Base-by-base conservation (phyloP, 2,888 invertebrate genomes). In the Thereva nobilitata region DNA sequence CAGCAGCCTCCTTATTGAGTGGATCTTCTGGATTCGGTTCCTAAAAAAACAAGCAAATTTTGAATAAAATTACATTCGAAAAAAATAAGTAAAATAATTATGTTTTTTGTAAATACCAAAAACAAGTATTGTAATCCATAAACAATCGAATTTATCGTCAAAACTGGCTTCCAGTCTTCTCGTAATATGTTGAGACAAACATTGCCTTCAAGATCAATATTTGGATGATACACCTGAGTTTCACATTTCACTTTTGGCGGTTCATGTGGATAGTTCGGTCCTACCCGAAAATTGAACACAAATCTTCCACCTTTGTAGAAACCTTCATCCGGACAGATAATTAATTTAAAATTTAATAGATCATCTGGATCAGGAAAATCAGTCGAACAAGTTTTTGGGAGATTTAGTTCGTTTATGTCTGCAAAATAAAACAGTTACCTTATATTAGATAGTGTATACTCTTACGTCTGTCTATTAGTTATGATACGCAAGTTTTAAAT, bases 21-120 rank as follows among this genome's bases (percentile, higher is more conserved):
- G 97, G 98, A 84, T 98, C 98, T 83, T 98, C 97, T 2, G 97
- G 96, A 83, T 98, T 98, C 55, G 97, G 98, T 83, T 98, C 98
- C 95, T 95, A 76, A 9, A 79, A 74, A 68, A 67, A 66, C 68
- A 72, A 57, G 50, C 9, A 64, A 40, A 47, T 23, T 42, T 63
- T 52, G 2, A 47, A n/a, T 61, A 61, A 10, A 7, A 23, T 2
- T 9, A 10, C 5, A 44, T 35, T 44, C 9, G 10, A 34, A 52
- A 3, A 52, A 34, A 35, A 12, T 12, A 55, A 38, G 37, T 37
- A 4, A 38, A 12, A n/a, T n/a, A 8, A 40, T 4, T 61, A 8
- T 38, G n/a, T 10, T 47, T 10, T 55, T 0, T 34, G 6, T 6
- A 57, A 44, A 34, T 82, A 94, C 95, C 88, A 97, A 83, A 81